Evolutionary conservation across 2,113 vertebrate species (phyloP).

Genomic region (Muscicapa adusta): DNA sequence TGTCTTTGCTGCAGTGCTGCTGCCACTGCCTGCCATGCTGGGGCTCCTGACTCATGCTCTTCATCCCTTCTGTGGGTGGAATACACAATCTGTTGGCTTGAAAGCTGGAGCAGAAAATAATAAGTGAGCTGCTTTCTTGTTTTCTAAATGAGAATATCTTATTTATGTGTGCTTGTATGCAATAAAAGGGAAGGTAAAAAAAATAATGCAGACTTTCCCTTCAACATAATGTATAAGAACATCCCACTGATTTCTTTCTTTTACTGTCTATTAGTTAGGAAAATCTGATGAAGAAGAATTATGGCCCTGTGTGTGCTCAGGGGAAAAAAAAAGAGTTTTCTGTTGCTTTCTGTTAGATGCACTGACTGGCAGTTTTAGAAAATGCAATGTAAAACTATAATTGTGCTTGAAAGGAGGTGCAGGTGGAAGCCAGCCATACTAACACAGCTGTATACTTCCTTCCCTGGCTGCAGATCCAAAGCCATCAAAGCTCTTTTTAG

Average conservation of each 20-base stretch:
- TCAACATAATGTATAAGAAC: background rate
- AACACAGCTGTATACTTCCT: background rate
- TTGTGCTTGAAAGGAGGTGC: background rate
- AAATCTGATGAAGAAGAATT: background rate
- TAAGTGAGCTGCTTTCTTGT: background rate
- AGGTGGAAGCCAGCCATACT: background rate
- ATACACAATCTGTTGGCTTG: background rate
- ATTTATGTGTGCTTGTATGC: background rate
- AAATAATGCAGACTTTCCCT: background rate
- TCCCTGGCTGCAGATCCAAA: background rate
- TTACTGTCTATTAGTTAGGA: background rate
- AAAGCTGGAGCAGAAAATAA: background rate
- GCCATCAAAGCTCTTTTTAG: background rate
- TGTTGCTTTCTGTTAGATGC: background rate
- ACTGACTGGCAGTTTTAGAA: background rate
- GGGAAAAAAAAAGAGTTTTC: background rate
- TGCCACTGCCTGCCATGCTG: background rate
- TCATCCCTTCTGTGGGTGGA: fast-evolving
- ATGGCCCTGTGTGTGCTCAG: background rate
- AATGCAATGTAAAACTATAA: background rate
- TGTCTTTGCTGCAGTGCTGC: background rate
- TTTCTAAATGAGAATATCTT: background rate
- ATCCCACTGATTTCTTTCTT: background rate
- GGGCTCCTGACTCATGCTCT: background rate
- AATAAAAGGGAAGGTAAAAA: background rate